These are phyloP conservation scores for Charaxes varanes DNA, from an alignment of 1,140 invertebrate genomes.

Conservation along the genomic window DNA sequence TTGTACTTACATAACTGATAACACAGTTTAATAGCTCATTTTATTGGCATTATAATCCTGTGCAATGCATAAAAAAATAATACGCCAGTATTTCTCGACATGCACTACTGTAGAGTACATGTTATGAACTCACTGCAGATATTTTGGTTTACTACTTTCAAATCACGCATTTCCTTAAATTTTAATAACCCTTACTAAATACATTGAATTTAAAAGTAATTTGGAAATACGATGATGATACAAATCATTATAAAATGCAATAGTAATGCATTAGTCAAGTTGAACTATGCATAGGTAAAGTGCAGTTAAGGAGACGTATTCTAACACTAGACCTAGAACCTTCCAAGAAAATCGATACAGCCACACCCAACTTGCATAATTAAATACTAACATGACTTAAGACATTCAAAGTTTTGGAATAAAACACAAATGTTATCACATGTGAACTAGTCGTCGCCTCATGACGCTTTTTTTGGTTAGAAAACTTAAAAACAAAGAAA, in stretches of 20 bases:
- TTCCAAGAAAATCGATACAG: slow-evolving; percentile 74
- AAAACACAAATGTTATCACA: slow-evolving; percentile 51
- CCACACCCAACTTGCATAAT: slow-evolving; percentile 74
- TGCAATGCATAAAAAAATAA: slow-evolving; percentile 8
- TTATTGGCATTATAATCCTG: slow-evolving; percentile 40
- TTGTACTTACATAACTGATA: slow-evolving; percentile 63
- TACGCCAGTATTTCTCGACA: neutral
- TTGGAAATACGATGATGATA: slow-evolving; percentile 10
- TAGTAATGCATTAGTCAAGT: slow-evolving; percentile 34
- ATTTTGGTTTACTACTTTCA: too few relatives aligned
- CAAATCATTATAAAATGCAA: slow-evolving; percentile 8
- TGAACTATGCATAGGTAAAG: slow-evolving; percentile 40
- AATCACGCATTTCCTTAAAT: too few relatives aligned
- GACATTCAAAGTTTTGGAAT: slow-evolving; percentile 24
- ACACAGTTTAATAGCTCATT: slow-evolving; percentile 49
- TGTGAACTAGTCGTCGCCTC: slow-evolving; percentile 52
- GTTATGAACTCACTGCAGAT: too few relatives aligned
- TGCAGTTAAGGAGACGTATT: slow-evolving; percentile 58
- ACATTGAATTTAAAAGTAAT: too few relatives aligned
- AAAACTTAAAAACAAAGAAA: slow-evolving; percentile 71
- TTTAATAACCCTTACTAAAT: too few relatives aligned
- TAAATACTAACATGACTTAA: slow-evolving; percentile 32
- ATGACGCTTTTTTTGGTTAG: slow-evolving; percentile 70
- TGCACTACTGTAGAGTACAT: too few relatives aligned
- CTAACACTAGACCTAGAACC: slow-evolving; percentile 66